Evolutionary conservation across 35 echinoderm and acorn worm species (phyloP).

Genomic region (Acanthaster planci): DNA sequence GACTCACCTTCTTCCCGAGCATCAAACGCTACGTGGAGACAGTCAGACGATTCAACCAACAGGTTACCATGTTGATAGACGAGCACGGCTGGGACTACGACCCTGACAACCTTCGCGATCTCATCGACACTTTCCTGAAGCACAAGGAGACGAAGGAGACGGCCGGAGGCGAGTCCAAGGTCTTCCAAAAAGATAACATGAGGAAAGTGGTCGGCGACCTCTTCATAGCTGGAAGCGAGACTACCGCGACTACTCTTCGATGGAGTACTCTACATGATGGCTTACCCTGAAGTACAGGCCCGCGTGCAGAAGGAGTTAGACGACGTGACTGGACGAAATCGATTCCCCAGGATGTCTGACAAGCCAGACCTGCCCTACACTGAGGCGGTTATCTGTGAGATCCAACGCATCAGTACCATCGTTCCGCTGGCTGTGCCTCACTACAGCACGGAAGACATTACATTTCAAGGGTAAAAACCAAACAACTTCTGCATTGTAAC

Average conservation of each 20-base stretch:
- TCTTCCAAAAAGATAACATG: background rate
- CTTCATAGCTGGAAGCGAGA: conserved; percentile 51
- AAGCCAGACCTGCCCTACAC: conserved; percentile 33
- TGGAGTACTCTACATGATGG: conserved; percentile 48
- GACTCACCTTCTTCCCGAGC: background rate
- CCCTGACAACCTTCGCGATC: background rate
- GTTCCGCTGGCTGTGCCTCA: background rate
- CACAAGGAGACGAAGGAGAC: background rate
- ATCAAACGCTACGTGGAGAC: conserved; percentile 5
- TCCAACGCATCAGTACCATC: background rate
- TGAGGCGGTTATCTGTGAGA: conserved; percentile 39
- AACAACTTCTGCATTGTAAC: too few species aligned
- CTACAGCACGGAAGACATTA: background rate
- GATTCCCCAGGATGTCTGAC: conserved; percentile 18
- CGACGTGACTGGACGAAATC: conserved; percentile 5
- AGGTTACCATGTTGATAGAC: background rate
- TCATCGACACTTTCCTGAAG: conserved; percentile 7
- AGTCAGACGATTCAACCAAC: background rate
- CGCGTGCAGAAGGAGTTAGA: conserved; percentile 39
- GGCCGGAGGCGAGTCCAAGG: background rate
- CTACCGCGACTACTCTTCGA: conserved; percentile 37
- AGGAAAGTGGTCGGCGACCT: conserved; percentile 22
- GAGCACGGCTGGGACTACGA: background rate
- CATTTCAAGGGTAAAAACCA: background rate
- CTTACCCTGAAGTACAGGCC: background rate